Conservation (phyloP, 2,113 vertebrate genomes). For the Stigmatopora argus region DNA sequence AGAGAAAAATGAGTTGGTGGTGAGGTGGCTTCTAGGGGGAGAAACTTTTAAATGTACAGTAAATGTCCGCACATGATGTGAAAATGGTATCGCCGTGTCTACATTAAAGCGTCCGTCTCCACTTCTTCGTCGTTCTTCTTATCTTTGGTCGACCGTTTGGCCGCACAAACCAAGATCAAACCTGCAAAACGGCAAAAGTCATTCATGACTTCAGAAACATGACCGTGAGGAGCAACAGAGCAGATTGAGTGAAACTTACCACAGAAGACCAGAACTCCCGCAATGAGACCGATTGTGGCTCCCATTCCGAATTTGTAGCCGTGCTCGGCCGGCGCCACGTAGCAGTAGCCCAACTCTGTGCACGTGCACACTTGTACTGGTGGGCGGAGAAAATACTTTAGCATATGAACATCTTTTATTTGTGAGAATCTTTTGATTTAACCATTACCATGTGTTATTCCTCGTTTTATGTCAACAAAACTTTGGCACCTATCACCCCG, state of each 20-base stretch:
- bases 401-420: neutral
- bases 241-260: constrained; percentile 43
- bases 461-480: no score
- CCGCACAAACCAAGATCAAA: constrained; percentile 46
- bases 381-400: neutral
- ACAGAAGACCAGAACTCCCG: constrained; percentile 56
- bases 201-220: neutral
- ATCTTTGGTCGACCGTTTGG: constrained; percentile 48
- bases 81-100: constrained; percentile 16
- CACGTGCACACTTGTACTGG: constrained; percentile 74
- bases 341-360: constrained; percentile 72
- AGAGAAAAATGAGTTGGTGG: neutral
- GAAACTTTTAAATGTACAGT: neutral
- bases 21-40: no score
- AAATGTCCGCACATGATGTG: neutral
- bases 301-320: constrained; percentile 16
- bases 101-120: constrained; percentile 56
- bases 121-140: constrained; percentile 21
- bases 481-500: no score
- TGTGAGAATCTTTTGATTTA: no score
- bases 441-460: no score
- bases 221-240: neutral
- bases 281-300: constrained; percentile 65
- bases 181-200: constrained; percentile 35
- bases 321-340: constrained; percentile 27